A percentile compares a stretch with the other conserved stretches of the same genome.
Conservation (phyloP, 2,797 vertebrate genomes). For the Malurus leucopterus region DNA sequence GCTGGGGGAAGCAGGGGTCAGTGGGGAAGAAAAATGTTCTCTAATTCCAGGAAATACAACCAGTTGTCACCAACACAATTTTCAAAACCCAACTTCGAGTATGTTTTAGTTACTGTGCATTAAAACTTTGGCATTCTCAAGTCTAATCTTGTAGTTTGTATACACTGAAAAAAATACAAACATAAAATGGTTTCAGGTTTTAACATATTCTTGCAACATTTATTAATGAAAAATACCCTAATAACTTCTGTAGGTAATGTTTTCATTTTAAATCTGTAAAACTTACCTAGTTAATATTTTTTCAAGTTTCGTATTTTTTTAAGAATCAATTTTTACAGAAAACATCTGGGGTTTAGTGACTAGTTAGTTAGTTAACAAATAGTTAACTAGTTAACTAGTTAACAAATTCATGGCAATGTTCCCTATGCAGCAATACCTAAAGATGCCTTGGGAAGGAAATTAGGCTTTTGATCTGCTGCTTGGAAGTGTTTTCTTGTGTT, state of each 20-base stretch:
- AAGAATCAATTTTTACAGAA: constrained; percentile 5
- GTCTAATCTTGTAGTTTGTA: neutral
- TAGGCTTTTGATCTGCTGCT: constrained; percentile 30
- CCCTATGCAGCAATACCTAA: constrained; percentile 4
- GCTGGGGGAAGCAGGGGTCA: neutral
- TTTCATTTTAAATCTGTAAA: neutral
- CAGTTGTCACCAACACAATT: neutral
- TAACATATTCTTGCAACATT: neutral
- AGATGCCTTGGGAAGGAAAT: constrained; percentile 37
- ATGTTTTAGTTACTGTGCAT: neutral
- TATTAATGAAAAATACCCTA: neutral
- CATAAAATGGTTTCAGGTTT: neutral
- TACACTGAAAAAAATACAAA: neutral
- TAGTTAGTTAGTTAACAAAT: neutral
- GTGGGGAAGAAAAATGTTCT: neutral
- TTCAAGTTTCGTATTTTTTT: neutral
- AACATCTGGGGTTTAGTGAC: constrained; percentile 31
- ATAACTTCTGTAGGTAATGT: neutral
- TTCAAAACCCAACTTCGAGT: neutral
- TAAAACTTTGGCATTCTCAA: neutral
- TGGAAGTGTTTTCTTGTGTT: constrained; percentile 44
- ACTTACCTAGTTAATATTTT: neutral
- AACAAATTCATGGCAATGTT: constrained; percentile 15
- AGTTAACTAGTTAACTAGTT: neutral
- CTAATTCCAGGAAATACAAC: neutral